These are phyloP conservation scores for Danionella cerebrum DNA, from an alignment of 2,113 vertebrate species.

Conservation along the genomic window DNA sequence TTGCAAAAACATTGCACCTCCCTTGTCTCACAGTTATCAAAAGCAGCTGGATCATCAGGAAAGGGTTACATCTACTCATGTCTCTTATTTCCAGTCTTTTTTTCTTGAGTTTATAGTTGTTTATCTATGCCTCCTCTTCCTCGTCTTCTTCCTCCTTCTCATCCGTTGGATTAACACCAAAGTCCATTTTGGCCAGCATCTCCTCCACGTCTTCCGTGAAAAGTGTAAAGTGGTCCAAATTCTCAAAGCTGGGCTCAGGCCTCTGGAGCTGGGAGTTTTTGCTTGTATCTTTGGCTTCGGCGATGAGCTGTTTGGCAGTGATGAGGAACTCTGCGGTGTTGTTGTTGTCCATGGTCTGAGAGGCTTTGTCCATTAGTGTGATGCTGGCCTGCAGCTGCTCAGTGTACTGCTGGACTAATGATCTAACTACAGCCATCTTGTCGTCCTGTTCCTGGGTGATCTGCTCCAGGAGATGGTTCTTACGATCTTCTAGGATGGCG, in stretches of 20 bases:
- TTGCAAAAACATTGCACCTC: conserved; percentile 39
- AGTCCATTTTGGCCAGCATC: conserved; percentile 65
- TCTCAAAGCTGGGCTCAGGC: conserved; percentile 75
- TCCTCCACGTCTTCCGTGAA: conserved; percentile 64
- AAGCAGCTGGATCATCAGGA: conserved; percentile 23
- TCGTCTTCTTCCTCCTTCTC: conserved; percentile 26
- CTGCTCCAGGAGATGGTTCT: conserved; percentile 66
- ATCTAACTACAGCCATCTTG: conserved; percentile 60
- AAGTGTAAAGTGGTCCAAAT: conserved; percentile 76
- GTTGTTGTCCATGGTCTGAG: conserved; percentile 67
- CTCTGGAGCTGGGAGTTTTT: conserved; percentile 63
- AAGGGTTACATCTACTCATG: background rate
- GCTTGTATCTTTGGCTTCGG: conserved; percentile 68
- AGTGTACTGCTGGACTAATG: conserved; percentile 64
- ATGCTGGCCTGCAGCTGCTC: conserved; percentile 71
- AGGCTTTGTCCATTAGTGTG: conserved; percentile 71
- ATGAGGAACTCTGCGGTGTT: conserved; percentile 73
- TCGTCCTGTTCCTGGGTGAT: conserved; percentile 66
- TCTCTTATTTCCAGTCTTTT: conserved; percentile 14
- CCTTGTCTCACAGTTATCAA: conserved; percentile 31
- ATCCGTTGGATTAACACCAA: conserved; percentile 37
- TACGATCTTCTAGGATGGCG: conserved; percentile 75
- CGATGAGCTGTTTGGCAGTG: conserved; percentile 43
- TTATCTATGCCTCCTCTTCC: conserved; percentile 36
- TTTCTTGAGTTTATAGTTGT: background rate